phyloP scores from a whole-genome alignment of 2,888 invertebrate species.

The Perizoma flavofasciatum region DNA sequence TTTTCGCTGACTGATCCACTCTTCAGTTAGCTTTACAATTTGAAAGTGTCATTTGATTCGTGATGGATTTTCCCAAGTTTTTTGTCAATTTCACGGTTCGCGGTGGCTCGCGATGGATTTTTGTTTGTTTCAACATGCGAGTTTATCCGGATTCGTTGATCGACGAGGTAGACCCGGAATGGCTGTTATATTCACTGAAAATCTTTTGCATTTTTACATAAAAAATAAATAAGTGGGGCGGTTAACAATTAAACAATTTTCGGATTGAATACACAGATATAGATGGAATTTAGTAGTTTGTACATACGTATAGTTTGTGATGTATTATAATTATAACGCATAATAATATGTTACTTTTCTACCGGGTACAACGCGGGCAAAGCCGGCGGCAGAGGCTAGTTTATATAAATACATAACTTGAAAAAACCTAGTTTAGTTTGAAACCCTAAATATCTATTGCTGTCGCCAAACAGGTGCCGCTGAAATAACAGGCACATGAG shows the following conservation, averaged over 20 bases:
- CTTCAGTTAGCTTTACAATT: constrained; percentile 80
- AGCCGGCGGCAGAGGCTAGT: no score
- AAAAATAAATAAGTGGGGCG: no score
- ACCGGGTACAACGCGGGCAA: no score
- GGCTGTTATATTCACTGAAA: no score
- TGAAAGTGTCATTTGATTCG: constrained; percentile 81
- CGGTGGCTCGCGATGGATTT: constrained; percentile 64
- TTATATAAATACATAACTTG: no score
- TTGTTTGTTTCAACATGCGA: constrained; percentile 61
- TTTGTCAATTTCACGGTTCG: constrained; percentile 79
- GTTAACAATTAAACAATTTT: no score
- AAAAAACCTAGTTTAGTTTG: no score
- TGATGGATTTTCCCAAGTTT: constrained; percentile 77
- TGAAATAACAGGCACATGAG: no score
- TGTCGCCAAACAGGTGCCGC: no score
- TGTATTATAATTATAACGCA: not conserved
- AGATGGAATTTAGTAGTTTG: not conserved
- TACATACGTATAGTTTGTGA: not conserved
- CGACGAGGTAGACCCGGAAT: constrained; percentile 1
- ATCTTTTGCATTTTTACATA: no score
- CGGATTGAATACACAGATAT: no score
- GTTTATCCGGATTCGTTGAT: constrained; percentile 13
- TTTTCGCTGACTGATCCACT: constrained; percentile 74
- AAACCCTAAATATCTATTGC: no score
- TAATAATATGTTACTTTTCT: not conserved